Evolutionary conservation across 1,140 invertebrate species (phyloP).

Genomic region (Drosophila serrata): DNA sequence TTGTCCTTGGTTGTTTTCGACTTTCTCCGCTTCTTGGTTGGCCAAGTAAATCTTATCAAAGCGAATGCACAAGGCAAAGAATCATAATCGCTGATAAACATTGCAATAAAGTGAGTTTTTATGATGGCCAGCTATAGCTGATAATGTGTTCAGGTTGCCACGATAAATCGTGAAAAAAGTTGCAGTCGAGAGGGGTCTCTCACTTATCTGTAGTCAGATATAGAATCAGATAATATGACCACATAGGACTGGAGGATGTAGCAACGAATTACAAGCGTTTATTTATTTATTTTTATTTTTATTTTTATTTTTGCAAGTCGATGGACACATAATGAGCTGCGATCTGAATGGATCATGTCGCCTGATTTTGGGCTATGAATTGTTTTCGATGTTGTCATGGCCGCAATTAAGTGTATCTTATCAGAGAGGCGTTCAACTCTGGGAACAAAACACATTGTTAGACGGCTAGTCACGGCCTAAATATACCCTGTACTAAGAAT

Average conservation of each 20-base stretch:
- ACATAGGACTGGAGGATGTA: conserved; percentile 6
- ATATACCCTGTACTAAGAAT: conserved; percentile 1
- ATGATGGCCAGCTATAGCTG: conserved; percentile 45
- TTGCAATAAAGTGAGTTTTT: conserved; percentile 67
- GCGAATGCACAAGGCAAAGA: conserved; percentile 53
- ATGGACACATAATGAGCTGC: conserved; percentile 26
- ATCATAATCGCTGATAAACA: conserved; percentile 71
- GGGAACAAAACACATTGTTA: conserved; percentile 41
- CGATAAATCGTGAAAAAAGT: conserved; percentile 14
- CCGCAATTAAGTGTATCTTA: conserved; percentile 67
- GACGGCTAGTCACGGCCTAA: background rate
- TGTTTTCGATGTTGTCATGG: conserved; percentile 42
- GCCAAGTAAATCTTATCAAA: conserved; percentile 46
- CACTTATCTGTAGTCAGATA: conserved; percentile 32
- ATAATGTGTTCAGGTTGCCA: conserved; percentile 37
- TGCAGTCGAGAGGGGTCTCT: conserved; percentile 11
- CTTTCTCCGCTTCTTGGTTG: conserved; percentile 38
- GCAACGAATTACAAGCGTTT: conserved; percentile 29
- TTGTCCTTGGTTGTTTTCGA: conserved; percentile 27
- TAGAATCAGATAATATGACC: conserved; percentile 9
- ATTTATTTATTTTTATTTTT: background rate
- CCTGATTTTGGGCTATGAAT: conserved; percentile 40
- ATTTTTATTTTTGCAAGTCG: conserved; percentile 19
- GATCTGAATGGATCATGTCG: conserved; percentile 26
- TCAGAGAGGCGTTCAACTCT: conserved; percentile 48